These are phyloP conservation scores for Pseudanteris insignis DNA, from an alignment of 2,888 invertebrate species.

Conservation along the genomic window DNA sequence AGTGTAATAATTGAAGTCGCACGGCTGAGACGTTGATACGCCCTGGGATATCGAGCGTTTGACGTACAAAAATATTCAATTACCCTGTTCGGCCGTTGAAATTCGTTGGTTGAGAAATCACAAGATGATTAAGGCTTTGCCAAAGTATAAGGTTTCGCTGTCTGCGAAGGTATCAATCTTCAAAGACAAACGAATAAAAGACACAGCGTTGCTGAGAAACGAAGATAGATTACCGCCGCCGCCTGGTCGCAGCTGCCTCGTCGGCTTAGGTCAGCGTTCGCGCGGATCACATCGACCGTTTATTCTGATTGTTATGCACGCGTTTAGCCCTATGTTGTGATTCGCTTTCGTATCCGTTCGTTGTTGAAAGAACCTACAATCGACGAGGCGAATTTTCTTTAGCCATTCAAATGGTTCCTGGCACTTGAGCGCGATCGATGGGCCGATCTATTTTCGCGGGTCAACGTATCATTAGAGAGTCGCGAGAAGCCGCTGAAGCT, in stretches of 20 bases:
- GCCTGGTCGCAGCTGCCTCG: constrained; percentile 50
- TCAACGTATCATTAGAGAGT: constrained; percentile 34
- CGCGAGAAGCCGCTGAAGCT: constrained; percentile 29
- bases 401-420: no score
- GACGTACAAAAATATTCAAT: constrained; percentile 15
- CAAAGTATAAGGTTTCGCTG: constrained; percentile 13
- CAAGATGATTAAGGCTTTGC: constrained; percentile 25
- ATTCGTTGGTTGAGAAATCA: constrained; percentile 26
- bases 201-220: constrained; percentile 53
- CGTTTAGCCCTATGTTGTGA: constrained; percentile 26
- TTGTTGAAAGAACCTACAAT: constrained; percentile 36
- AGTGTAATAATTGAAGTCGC: no score
- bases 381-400: constrained; percentile 37
- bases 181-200: constrained; percentile 57
- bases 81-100: no score
- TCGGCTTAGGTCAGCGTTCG: constrained; percentile 45
- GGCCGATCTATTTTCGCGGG: constrained; percentile 29
- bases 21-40: no score
- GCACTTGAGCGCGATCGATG: constrained; percentile 24
- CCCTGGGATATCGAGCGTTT: constrained; percentile 1
- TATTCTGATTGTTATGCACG: constrained; percentile 53
- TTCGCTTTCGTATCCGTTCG: constrained; percentile 39
- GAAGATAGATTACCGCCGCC: constrained; percentile 57
- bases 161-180: constrained; percentile 49
- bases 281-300: constrained; percentile 43